phyloP scores from a whole-genome alignment of 64 coral and sea anemone species.

The Catalaphyllia jardinei region DNA sequence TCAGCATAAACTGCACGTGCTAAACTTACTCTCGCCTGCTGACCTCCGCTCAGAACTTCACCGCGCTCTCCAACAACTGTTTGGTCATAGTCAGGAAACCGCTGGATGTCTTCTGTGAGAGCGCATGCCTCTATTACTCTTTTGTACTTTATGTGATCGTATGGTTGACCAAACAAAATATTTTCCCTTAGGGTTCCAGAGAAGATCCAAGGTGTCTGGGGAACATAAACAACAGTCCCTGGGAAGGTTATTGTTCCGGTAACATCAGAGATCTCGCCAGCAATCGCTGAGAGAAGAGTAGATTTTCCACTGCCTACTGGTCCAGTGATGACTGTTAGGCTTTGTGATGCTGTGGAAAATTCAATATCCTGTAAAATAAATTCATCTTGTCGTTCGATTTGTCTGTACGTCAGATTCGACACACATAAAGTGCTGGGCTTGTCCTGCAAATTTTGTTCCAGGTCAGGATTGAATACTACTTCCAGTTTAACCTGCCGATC shows the following conservation, averaged over 20 bases:
- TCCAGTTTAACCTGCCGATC: no score
- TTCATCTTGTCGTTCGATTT: background rate
- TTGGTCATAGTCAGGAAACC: background rate
- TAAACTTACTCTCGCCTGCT: background rate
- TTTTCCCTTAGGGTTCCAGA: background rate
- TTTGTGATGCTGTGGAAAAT: background rate
- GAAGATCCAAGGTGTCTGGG: background rate
- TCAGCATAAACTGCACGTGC: background rate
- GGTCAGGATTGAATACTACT: no score
- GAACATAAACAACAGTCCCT: background rate
- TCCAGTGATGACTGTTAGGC: background rate
- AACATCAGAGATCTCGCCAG: background rate
- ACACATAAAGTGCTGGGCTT: no score
- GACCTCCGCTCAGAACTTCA: conserved; percentile 13
- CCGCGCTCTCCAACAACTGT: conserved; percentile 27
- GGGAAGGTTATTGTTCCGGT: background rate
- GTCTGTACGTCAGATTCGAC: background rate
- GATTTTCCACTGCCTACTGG: background rate
- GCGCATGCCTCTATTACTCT: background rate
- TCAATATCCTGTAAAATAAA: background rate
- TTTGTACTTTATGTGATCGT: background rate
- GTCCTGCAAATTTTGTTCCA: no score
- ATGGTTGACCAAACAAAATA: background rate
- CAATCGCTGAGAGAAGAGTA: background rate
- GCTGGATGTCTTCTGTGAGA: background rate